Percentiles rank a stretch among this genome's conserved stretches.
Evolutionary conservation across 2,113 vertebrate species (phyloP).

Genomic region (Plestiodon gilberti): DNA sequence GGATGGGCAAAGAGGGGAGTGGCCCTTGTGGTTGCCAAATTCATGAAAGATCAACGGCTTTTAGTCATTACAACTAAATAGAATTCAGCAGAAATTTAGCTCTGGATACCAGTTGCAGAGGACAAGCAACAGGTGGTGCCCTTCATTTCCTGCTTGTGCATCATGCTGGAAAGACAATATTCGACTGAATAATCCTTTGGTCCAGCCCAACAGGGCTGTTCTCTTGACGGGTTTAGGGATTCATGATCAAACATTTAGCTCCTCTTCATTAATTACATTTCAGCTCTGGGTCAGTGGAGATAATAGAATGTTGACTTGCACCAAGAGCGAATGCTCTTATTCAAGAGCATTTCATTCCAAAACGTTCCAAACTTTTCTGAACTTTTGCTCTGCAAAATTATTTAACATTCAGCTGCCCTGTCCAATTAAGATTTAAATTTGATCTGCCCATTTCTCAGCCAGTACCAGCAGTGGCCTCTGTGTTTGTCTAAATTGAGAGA

Average conservation of each 20-base stretch:
- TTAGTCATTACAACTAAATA: neutral
- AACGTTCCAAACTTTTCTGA: neutral
- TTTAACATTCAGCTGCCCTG: constrained; percentile 11
- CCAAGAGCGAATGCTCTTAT: neutral
- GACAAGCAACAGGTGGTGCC: too few relatives aligned
- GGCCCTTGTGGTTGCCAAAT: too few relatives aligned
- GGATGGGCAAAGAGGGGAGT: too few relatives aligned
- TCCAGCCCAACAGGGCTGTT: too few relatives aligned
- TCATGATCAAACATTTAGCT: neutral
- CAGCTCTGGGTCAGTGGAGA: neutral
- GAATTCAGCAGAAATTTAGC: neutral
- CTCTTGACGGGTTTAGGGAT: neutral
- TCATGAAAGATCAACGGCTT: neutral
- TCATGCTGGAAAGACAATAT: neutral
- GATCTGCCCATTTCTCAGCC: neutral
- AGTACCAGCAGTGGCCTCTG: neutral
- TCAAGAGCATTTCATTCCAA: neutral
- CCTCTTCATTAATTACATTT: neutral
- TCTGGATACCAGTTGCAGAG: too few relatives aligned
- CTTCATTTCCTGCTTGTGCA: too few relatives aligned
- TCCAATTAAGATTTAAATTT: constrained; percentile 20
- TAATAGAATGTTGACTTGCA: neutral
- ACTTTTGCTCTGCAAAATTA: constrained; percentile 4
- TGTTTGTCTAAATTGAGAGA: neutral
- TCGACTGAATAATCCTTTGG: neutral